phyloP scores from a whole-genome alignment of 2,113 vertebrate species.

The Pluvialis apricaria region DNA sequence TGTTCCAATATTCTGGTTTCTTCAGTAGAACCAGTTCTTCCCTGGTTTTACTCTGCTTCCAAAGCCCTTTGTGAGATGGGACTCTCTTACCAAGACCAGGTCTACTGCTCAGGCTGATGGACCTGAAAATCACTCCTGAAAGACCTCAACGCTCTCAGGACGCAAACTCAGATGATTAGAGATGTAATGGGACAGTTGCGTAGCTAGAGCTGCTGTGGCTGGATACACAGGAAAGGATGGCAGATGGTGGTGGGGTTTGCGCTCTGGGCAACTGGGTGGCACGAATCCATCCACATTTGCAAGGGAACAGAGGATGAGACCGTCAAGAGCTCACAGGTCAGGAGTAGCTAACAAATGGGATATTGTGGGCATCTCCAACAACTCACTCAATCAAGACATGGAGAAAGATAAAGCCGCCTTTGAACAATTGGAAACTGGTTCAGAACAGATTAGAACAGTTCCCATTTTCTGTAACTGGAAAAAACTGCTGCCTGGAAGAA shows the following conservation, averaged over 20 bases:
- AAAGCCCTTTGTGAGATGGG: background rate
- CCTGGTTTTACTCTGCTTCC: background rate
- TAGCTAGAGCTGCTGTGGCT: background rate
- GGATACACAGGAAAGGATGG: background rate
- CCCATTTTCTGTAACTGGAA: background rate
- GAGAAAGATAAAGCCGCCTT: background rate
- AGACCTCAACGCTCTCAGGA: background rate
- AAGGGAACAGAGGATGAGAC: background rate
- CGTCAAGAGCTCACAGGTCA: background rate
- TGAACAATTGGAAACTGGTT: background rate
- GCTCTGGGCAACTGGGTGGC: background rate
- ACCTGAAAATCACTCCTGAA: background rate
- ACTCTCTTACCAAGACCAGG: background rate
- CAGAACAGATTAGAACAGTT: background rate
- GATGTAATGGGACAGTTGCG: background rate
- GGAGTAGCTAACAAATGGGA: background rate
- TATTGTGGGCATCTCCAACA: background rate
- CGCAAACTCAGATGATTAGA: background rate
- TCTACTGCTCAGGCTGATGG: background rate
- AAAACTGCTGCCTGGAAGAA: background rate
- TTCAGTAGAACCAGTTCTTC: background rate
- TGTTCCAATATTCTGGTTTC: background rate
- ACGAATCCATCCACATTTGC: background rate
- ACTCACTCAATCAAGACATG: background rate
- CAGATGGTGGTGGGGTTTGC: background rate